Evolutionary conservation across 2,888 invertebrate genomes (phyloP), one percentile per base, ranked within the genome.

Genomic region (Tachina lurida): DNA sequence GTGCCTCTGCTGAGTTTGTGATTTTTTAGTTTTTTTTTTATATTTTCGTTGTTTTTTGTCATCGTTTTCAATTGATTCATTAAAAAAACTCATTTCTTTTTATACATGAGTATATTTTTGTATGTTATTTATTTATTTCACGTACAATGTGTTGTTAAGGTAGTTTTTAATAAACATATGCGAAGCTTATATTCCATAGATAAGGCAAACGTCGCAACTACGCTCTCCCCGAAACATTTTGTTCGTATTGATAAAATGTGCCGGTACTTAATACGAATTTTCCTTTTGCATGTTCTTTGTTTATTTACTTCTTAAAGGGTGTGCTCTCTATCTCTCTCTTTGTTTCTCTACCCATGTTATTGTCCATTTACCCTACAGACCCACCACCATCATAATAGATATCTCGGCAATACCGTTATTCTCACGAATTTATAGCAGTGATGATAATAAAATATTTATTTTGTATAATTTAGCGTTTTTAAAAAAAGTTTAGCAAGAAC

Each of bases 171-270:
- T 70, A 73, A 73, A 56, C 31, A 31, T n/a, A 84, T 86, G 78
- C 84, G 43, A 74, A 74, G 74, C 80, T 84, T 70, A 84, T 80
- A 83, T 79, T 83, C 76, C 68, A 68, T 76, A 79, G 86, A 83
- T 79, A 83, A 79, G 71, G 74, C 80, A 70, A 68, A 15, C 49
- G 39, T 63, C 70, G 22, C 8, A 13, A 58, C 9, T 31, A 15
- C 58, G 22, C 73, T 83, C 77, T 78, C 77, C 58, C 54, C 60
- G 8, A 2, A 3, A 43, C 43, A 3, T 43, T n/a, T n/a, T 62
- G 63, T 60, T 19, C 63, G 43, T 65, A 22, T 67, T 47, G 19
- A 54, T 49, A 60, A 31, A 31, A 43, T 41, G 58, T 84, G 62
- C 71, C 70, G 63, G 63, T 60, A 49, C 43, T 45, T 58, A 56